Conservation (phyloP, 2,113 vertebrate genomes). For the Notiomystis cincta region DNA sequence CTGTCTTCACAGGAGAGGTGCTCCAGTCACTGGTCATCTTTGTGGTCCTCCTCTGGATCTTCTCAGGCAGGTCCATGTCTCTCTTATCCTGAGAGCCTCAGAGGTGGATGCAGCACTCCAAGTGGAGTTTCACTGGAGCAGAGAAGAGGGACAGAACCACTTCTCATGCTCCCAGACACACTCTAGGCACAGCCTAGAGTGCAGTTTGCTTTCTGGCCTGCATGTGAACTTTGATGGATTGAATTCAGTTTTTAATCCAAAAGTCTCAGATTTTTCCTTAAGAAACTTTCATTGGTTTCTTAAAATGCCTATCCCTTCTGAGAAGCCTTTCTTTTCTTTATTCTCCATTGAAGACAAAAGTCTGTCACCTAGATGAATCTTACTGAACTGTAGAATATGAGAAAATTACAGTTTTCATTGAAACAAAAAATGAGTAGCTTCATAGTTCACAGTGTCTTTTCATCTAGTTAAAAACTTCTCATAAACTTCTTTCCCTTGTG, state of each 20-base stretch:
- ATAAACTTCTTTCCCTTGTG: background rate
- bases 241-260: background rate
- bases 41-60: background rate
- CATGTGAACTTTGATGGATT: rapidly evolving
- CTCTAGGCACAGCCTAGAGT: background rate
- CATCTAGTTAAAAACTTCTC: background rate
- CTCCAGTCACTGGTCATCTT: background rate
- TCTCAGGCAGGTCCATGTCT: background rate
- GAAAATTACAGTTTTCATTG: background rate
- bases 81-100: background rate
- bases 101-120: background rate
- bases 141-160: background rate
- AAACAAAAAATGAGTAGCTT: background rate
- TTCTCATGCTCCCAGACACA: rapidly evolving
- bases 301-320: background rate
- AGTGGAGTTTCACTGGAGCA: rapidly evolving
- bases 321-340: background rate
- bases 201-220: background rate
- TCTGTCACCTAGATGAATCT: background rate
- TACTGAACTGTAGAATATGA: background rate
- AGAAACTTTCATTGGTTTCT: background rate
- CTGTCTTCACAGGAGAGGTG: background rate
- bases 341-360: background rate
- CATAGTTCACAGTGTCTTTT: background rate
- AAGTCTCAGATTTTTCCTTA: background rate